Conservation (phyloP, 92 coral and sea anemone species). For the Galaxea fascicularis region DNA sequence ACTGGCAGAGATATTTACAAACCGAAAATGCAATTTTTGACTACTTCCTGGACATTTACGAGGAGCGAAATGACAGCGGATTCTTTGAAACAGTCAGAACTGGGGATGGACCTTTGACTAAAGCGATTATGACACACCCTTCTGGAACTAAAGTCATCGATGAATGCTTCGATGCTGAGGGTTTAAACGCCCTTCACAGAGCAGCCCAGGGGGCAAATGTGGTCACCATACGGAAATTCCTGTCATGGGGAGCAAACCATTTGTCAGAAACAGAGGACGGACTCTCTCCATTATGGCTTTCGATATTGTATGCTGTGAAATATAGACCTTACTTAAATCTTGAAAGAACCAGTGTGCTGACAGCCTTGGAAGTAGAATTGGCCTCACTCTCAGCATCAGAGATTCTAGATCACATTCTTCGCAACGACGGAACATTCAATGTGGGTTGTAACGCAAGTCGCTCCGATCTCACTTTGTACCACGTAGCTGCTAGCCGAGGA, state of each 20-base stretch:
- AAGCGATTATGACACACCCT: conserved; percentile 60
- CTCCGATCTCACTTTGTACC: conserved; percentile 41
- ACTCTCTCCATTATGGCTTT: conserved; percentile 16
- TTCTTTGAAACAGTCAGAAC: neutral
- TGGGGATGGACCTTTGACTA: conserved; percentile 51
- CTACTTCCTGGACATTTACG: conserved; percentile 28
- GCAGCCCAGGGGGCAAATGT: conserved; percentile 82
- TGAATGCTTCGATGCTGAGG: conserved; percentile 65
- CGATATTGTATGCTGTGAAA: conserved; percentile 53
- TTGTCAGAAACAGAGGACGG: conserved; percentile 6
- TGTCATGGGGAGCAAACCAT: conserved; percentile 56
- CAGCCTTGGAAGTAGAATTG: conserved; percentile 55
- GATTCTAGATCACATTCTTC: conserved; percentile 25
- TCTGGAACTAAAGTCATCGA: conserved; percentile 44
- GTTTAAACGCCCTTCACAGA: conserved; percentile 63
- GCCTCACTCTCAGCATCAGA: conserved; percentile 56
- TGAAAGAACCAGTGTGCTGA: neutral
- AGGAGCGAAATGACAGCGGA: conserved; percentile 12
- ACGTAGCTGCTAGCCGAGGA: conserved; percentile 72
- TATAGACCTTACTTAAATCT: conserved; percentile 17
- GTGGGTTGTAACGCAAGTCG: conserved; percentile 36
- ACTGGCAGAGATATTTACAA: conserved; percentile 22
- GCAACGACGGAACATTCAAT: neutral
- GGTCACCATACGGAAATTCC: conserved; percentile 46
- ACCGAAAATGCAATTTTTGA: conserved; percentile 47